Percentiles rank a stretch among this genome's conserved stretches.
phyloP scores from a whole-genome alignment of 2,113 vertebrate genomes.

The Cygnus atratus region DNA sequence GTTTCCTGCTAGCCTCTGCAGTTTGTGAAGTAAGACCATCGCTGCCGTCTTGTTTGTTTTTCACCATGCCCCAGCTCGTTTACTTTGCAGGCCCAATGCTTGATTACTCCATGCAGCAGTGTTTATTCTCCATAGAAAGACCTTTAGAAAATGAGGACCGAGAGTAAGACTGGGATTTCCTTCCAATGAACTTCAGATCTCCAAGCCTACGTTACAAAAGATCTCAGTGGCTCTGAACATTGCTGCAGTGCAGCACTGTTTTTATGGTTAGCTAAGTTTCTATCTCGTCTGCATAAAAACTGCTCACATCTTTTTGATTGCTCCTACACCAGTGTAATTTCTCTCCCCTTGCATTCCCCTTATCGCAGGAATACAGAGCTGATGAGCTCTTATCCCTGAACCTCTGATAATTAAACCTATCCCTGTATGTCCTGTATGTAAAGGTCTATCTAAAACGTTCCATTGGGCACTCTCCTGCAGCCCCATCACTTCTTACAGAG shows the following conservation, averaged over 20 bases:
- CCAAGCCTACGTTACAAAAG: neutral
- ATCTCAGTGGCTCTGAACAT: neutral
- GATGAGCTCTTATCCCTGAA: neutral
- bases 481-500: neutral
- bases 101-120: neutral
- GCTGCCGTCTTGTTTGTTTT: neutral
- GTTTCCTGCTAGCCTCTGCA: neutral
- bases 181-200: neutral
- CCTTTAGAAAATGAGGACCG: neutral
- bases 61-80: neutral
- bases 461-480: neutral
- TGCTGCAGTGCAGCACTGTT: neutral
- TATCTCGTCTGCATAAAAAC: neutral
- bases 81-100: neutral
- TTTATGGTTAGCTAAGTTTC: neutral
- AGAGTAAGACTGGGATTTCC: neutral
- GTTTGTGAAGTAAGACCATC: neutral
- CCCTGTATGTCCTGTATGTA: neutral
- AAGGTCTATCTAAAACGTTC: neutral
- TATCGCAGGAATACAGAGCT: neutral
- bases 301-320: neutral
- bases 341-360: neutral
- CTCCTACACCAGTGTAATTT: neutral
- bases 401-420: neutral
- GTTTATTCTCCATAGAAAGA: neutral